Percentiles rank a stretch among this genome's conserved stretches.
Evolutionary conservation across 1,140 invertebrate genomes (phyloP).

Genomic region (Rhagoletis zephyria): DNA sequence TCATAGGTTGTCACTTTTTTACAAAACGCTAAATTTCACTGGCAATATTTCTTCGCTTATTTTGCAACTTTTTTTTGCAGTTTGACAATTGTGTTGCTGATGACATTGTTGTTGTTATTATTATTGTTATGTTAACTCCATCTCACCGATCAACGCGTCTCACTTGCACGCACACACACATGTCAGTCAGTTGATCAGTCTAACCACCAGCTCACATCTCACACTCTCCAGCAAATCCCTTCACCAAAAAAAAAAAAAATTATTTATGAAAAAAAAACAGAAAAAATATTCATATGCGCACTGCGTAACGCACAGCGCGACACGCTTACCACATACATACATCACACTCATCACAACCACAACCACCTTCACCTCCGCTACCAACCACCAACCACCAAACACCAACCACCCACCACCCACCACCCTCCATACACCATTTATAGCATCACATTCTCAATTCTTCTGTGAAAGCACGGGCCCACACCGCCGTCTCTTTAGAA

Average conservation of each 20-base stretch:
- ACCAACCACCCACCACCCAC: slow-evolving; percentile 32
- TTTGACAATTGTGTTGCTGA: slow-evolving; percentile 15
- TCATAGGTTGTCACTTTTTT: neutral
- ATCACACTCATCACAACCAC: slow-evolving; percentile 17
- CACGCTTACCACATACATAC: slow-evolving; percentile 10
- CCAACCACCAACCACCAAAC: slow-evolving; percentile 30
- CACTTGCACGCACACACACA: slow-evolving; percentile 22
- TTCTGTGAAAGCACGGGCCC: slow-evolving; percentile 74
- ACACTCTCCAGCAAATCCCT: slow-evolving; percentile 29
- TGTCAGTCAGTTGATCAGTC: slow-evolving; percentile 33
- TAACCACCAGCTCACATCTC: slow-evolving; percentile 1
- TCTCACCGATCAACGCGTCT: slow-evolving; percentile 38
- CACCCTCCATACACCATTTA: slow-evolving; percentile 49
- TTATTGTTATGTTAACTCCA: slow-evolving; percentile 42
- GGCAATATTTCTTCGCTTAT: neutral
- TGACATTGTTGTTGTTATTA: slow-evolving; percentile 47
- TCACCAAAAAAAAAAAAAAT: neutral
- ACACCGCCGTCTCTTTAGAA: slow-evolving; percentile 63
- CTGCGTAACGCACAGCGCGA: neutral
- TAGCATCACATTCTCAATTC: slow-evolving; percentile 69
- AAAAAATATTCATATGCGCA: slow-evolving; percentile 5
- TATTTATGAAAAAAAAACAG: neutral
- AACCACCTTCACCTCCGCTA: neutral
- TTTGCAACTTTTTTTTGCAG: neutral
- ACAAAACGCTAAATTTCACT: neutral